A percentile compares a stretch with the other conserved stretches of the same genome.
phyloP scores from a whole-genome alignment of 2,113 vertebrate genomes.

The Sinocyclocheilus maitianheensis region DNA sequence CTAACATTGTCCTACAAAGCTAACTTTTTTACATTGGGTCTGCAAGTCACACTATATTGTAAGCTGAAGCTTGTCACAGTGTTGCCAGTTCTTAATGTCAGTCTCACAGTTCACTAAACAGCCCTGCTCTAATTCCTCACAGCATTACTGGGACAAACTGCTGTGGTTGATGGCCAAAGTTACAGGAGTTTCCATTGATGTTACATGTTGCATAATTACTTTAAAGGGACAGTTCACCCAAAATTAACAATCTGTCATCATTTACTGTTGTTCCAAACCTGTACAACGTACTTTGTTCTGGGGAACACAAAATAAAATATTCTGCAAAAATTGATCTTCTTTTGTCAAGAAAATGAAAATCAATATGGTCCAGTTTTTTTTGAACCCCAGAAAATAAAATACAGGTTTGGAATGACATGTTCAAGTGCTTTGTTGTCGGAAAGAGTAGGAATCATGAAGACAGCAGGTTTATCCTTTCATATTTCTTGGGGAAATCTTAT shows the following conservation, averaged over 20 bases:
- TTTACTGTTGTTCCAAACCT: not conserved
- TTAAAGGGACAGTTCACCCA: not conserved
- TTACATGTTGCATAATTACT: not conserved
- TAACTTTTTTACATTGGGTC: not conserved
- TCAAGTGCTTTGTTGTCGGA: not conserved
- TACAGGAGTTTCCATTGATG: not conserved
- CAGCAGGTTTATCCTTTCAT: not conserved
- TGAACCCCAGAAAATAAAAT: too few species aligned
- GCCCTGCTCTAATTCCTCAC: slow-evolving; percentile 34
- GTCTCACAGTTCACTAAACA: slow-evolving; percentile 19
- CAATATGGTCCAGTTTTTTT: too few species aligned
- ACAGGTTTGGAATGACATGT: not conserved
- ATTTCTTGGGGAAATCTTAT: not conserved
- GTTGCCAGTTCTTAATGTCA: slow-evolving; percentile 1
- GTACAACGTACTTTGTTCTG: not conserved
- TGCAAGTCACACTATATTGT: not conserved
- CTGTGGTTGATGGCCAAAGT: not conserved
- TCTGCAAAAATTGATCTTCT: too few species aligned
- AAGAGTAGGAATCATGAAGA: not conserved
- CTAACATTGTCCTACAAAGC: not conserved
- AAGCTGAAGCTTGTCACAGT: not conserved
- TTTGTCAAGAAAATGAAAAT: too few species aligned
- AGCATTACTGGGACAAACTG: slow-evolving; percentile 17
- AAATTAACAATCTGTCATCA: not conserved
- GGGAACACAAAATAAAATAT: not conserved